Conservation (phyloP, 2,888 invertebrate genomes). For the Mythimna loreyi region DNA sequence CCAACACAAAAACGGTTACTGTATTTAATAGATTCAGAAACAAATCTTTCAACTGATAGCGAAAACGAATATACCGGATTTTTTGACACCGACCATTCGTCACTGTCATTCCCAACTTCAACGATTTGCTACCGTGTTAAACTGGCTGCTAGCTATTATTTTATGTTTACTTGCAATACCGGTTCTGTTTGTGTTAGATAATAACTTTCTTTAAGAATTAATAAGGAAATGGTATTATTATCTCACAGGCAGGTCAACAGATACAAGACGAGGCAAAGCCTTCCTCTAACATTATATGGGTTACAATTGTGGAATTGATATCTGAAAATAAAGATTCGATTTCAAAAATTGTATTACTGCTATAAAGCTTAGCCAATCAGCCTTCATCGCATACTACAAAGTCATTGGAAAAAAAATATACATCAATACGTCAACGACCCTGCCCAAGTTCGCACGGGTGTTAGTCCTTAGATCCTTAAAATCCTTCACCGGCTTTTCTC, state of each 20-base stretch:
- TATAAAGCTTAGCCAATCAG: not conserved
- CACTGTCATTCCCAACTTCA: constrained; percentile 43
- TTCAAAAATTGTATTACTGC: not conserved
- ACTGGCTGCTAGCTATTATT: constrained; percentile 37
- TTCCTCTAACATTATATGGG: not conserved
- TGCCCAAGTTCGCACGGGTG: no score
- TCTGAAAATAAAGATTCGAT: not conserved
- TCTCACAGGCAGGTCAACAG: not conserved
- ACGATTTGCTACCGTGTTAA: constrained; percentile 36
- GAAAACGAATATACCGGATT: constrained; percentile 27
- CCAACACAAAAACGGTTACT: not conserved
- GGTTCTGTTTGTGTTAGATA: constrained; percentile 41
- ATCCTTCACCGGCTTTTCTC: no score
- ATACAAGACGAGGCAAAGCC: not conserved
- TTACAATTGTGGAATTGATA: no score
- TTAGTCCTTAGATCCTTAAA: not conserved
- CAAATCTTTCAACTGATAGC: constrained; percentile 18
- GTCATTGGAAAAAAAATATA: not conserved
- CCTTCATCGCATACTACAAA: not conserved
- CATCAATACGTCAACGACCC: not conserved
- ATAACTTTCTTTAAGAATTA: constrained; percentile 33
- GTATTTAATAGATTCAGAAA: constrained; percentile 6
- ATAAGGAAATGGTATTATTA: constrained; percentile 18
- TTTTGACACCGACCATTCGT: constrained; percentile 37
- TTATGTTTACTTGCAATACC: constrained; percentile 29